Conservation (phyloP, 23 tunicate species). For the Ciona savignyi region DNA sequence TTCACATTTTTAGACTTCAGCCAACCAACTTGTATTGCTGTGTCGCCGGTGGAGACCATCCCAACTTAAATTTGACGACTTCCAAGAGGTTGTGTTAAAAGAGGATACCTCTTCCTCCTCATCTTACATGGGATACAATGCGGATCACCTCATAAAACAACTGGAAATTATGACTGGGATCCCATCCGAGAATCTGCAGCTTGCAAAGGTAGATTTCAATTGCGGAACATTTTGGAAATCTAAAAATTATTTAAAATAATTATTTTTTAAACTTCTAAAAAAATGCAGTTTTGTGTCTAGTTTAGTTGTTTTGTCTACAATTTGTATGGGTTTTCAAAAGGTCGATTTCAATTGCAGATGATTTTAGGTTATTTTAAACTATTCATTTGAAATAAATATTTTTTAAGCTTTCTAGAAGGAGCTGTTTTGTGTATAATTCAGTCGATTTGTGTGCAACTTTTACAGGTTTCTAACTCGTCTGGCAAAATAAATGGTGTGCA, state of each 20-base stretch:
- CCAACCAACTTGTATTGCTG: slow-evolving; percentile 2
- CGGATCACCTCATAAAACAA: neutral
- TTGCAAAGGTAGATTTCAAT: neutral
- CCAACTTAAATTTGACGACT: slow-evolving; percentile 11
- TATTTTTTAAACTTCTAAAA: too few species aligned
- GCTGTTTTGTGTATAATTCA: neutral
- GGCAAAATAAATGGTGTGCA: too few species aligned
- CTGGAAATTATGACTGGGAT: neutral
- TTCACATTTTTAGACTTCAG: slow-evolving; percentile 4
- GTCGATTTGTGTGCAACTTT: neutral
- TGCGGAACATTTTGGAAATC: too few species aligned
- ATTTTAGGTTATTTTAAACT: too few species aligned
- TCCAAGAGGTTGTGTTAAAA: slow-evolving; percentile 17
- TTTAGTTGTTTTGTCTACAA: too few species aligned
- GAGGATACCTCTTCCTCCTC: neutral
- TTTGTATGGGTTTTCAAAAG: too few species aligned
- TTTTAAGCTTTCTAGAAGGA: too few species aligned
- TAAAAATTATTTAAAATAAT: too few species aligned
- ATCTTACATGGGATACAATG: neutral
- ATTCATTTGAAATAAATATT: too few species aligned
- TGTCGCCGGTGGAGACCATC: slow-evolving; percentile 44
- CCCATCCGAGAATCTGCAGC: neutral
- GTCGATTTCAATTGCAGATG: too few species aligned
- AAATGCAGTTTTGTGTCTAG: too few species aligned
- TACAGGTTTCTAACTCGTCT: too few species aligned